A percentile compares a stretch with the other conserved stretches of the same genome.
Evolutionary conservation across 2,113 vertebrate genomes (phyloP).

Genomic region (Peucedramus taeniatus): DNA sequence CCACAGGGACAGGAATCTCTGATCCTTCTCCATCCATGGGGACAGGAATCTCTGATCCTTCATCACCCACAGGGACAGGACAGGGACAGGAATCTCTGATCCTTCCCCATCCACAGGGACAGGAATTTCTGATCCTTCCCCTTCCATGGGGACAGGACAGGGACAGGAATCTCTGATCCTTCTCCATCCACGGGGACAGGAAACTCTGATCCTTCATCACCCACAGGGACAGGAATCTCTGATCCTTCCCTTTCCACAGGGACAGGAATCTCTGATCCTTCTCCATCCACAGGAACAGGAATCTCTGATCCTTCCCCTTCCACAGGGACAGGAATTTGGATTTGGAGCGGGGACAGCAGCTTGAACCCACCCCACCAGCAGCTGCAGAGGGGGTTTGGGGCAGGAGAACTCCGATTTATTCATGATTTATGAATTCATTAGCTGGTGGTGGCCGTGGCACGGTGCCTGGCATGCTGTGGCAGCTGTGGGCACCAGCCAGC

Average conservation of each 20-base stretch:
- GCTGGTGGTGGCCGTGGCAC: background rate
- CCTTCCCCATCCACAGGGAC: fast-evolving
- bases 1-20: too few species aligned
- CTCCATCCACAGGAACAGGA: background rate
- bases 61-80: too few species aligned
- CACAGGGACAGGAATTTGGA: too few species aligned
- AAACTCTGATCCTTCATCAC: too few species aligned
- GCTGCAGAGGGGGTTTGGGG: background rate
- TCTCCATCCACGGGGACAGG: too few species aligned
- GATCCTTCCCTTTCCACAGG: background rate
- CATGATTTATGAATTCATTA: background rate
- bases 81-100: too few species aligned
- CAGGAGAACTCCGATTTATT: background rate
- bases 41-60: too few species aligned
- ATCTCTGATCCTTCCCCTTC: background rate
- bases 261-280: background rate
- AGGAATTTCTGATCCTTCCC: background rate
- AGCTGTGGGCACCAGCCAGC: background rate
- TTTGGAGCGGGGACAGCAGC: background rate
- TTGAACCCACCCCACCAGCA: background rate
- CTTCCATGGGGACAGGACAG: too few species aligned
- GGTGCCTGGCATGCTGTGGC: background rate
- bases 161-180: too few species aligned
- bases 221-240: background rate
- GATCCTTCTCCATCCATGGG: too few species aligned